phyloP scores from a whole-genome alignment of 2,113 vertebrate genomes.

The Leiothrix lutea region DNA sequence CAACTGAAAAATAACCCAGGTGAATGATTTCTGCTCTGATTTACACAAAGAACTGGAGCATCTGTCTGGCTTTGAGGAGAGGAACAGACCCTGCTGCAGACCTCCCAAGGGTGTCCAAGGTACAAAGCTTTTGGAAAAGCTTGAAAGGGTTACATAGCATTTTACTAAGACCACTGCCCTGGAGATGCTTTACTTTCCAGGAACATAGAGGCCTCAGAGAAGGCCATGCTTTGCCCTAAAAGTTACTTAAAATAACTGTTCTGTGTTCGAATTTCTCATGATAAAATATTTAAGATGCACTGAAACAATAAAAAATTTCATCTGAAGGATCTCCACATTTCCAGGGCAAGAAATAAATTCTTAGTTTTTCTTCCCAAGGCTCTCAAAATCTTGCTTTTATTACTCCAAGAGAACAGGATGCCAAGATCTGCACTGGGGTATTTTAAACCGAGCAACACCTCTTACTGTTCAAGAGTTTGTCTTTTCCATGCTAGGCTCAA shows the following conservation, averaged over 20 bases:
- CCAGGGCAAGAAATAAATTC: background rate
- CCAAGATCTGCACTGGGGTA: background rate
- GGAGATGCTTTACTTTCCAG: background rate
- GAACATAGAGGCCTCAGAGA: background rate
- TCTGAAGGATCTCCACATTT: background rate
- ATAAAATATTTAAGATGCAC: background rate
- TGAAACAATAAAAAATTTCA: background rate
- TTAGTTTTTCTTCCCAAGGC: background rate
- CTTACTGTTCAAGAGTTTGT: background rate
- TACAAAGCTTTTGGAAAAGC: background rate
- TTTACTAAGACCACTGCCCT: background rate
- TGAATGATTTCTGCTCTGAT: background rate
- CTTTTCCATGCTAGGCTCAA: background rate
- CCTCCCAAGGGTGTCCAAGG: background rate
- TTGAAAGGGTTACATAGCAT: background rate
- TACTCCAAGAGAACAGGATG: background rate
- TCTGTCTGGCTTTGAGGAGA: background rate
- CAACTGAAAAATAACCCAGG: background rate
- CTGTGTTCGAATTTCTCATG: background rate
- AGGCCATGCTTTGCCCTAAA: background rate
- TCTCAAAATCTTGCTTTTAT: background rate
- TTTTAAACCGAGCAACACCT: background rate
- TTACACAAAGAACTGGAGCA: background rate
- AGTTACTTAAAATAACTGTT: background rate
- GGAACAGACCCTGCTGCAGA: background rate